Evolutionary conservation across 2,113 vertebrate genomes (phyloP).

Genomic region (Ictalurus punctatus): DNA sequence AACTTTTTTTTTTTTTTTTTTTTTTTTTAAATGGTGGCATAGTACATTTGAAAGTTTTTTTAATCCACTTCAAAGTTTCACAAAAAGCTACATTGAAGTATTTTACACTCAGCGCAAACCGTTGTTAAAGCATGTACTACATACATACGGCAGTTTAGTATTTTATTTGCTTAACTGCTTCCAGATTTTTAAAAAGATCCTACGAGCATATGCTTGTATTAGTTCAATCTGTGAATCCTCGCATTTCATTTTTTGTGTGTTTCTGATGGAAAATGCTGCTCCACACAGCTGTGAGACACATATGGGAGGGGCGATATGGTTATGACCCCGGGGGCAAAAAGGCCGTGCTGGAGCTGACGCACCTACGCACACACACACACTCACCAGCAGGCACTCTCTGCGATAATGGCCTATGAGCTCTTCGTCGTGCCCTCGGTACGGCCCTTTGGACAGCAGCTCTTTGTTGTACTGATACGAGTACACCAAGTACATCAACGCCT

Average conservation of each 20-base stretch:
- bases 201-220: background rate
- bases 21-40: background rate
- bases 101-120: background rate
- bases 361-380: conserved; percentile 55
- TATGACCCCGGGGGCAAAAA: background rate
- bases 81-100: background rate
- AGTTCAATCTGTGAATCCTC: background rate
- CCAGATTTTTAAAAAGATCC: background rate
- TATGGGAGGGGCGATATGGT: conserved; percentile 12
- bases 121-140: background rate
- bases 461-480: conserved; percentile 95
- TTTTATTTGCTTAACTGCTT: background rate
- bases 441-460: conserved; percentile 89
- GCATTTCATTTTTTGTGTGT: background rate
- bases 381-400: conserved; percentile 94
- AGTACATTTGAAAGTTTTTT: background rate
- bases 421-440: conserved; percentile 86
- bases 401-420: conserved; percentile 89
- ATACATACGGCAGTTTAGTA: background rate
- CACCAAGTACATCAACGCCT: conserved; percentile 92
- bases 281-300: conserved; percentile 9
- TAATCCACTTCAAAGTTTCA: background rate
- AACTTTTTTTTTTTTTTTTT: no score
- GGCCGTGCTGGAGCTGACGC: conserved; percentile 19
- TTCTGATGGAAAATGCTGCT: background rate